phyloP scores from a whole-genome alignment of 1,140 invertebrate genomes.

The Drosophila pseudoananassae region DNA sequence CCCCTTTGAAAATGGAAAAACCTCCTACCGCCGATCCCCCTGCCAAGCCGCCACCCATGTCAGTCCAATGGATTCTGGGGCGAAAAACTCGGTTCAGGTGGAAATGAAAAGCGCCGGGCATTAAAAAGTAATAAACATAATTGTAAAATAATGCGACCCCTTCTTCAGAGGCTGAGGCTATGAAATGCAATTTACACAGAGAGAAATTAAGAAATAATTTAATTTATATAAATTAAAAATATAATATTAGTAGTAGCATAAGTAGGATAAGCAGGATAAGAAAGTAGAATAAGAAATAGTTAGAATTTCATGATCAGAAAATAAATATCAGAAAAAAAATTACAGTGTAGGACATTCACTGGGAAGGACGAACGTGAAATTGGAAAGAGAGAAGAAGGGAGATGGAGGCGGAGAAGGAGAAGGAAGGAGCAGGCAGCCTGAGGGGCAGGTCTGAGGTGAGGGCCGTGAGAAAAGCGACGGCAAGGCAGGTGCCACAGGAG shows the following conservation, averaged over 20 bases:
- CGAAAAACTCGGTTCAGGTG: conserved; percentile 25
- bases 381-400: not conserved
- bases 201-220: not conserved
- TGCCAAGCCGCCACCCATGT: not conserved
- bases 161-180: conserved; percentile 5
- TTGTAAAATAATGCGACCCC: conserved; percentile 63
- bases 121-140: conserved; percentile 80
- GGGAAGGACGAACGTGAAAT: conserved; percentile 39
- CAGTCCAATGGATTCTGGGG: conserved; percentile 6
- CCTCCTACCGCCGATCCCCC: not conserved
- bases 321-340: not conserved
- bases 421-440: too few relatives aligned
- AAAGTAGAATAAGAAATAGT: too few relatives aligned
- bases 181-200: conserved; percentile 38
- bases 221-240: not conserved
- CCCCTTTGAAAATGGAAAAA: not conserved
- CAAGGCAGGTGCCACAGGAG: not conserved
- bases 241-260: not conserved
- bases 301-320: too few relatives aligned
- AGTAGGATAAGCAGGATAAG: too few relatives aligned
- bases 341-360: conserved; percentile 22
- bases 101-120: conserved; percentile 47
- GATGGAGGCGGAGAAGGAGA: not conserved
- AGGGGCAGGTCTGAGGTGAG: not conserved
- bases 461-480: not conserved